Percentiles rank a stretch among this genome's conserved stretches.
phyloP scores from a whole-genome alignment of 2,888 invertebrate species.

The Theretra japonica region DNA sequence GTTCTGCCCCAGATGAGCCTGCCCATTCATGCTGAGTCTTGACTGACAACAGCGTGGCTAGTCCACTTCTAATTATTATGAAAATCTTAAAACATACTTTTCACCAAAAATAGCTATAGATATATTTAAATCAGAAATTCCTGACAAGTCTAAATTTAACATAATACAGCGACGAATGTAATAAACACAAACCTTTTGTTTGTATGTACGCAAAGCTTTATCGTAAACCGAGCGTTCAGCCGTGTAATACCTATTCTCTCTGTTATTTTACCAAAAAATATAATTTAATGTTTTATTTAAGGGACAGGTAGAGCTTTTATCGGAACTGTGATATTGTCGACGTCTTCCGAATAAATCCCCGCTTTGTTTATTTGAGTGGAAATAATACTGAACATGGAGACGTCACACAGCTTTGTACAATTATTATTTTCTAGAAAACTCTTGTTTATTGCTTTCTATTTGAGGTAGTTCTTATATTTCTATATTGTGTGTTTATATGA shows the following conservation, averaged over 20 bases:
- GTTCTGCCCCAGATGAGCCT: no score
- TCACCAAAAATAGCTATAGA: not conserved
- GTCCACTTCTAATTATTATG: no score
- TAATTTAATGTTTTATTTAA: slow-evolving; percentile 3
- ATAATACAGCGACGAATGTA: not conserved
- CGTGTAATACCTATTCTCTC: not conserved
- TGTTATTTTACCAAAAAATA: slow-evolving; percentile 19
- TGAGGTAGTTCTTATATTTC: no score
- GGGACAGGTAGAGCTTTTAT: slow-evolving; percentile 7
- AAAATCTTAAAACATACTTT: no score
- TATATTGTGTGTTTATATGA: no score
- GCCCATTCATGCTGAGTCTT: no score
- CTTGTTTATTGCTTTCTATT: not conserved
- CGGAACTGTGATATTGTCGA: not conserved
- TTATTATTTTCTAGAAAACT: not conserved
- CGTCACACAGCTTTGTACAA: not conserved
- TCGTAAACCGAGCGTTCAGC: not conserved
- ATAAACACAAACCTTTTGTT: not conserved
- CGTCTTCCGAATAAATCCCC: not conserved
- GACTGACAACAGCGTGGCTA: no score
- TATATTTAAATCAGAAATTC: not conserved
- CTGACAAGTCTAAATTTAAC: not conserved
- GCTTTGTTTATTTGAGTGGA: not conserved
- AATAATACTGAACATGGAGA: not conserved
- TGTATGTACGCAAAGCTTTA: not conserved